phyloP scores from a whole-genome alignment of 2,113 vertebrate genomes.

The Galeopterus variegatus region DNA sequence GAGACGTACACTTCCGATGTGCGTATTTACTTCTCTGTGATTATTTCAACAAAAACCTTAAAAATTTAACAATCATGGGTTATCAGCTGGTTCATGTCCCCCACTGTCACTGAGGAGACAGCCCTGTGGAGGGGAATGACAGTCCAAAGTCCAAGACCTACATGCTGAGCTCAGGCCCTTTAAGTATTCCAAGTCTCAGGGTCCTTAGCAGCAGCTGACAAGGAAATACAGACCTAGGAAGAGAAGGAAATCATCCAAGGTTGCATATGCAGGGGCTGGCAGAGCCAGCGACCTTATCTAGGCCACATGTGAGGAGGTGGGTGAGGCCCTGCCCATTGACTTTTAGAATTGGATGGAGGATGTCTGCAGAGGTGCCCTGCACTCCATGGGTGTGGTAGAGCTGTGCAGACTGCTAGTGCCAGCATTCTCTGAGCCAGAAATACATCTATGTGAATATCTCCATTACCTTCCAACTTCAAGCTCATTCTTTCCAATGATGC shows the following conservation, averaged over 20 bases:
- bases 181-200: not conserved
- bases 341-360: not conserved
- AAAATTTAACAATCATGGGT: not conserved
- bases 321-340: accelerated
- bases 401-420: not conserved
- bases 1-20: not conserved
- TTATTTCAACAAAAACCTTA: not conserved
- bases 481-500: not conserved
- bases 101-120: not conserved
- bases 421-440: not conserved
- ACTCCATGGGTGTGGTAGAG: accelerated
- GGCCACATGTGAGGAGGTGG: too few species aligned
- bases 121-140: not conserved
- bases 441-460: not conserved
- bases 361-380: not conserved
- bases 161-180: not conserved
- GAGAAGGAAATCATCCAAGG: not conserved
- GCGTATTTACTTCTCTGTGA: not conserved
- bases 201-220: not conserved
- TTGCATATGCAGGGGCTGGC: too few species aligned
- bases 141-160: not conserved
- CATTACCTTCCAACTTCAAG: not conserved
- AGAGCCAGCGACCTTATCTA: too few species aligned
- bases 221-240: not conserved
- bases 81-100: not conserved